Evolutionary conservation across 2,888 invertebrate genomes (phyloP), one percentile per base, ranked within the genome.

Genomic region (Drosophila flavopinicola): DNA sequence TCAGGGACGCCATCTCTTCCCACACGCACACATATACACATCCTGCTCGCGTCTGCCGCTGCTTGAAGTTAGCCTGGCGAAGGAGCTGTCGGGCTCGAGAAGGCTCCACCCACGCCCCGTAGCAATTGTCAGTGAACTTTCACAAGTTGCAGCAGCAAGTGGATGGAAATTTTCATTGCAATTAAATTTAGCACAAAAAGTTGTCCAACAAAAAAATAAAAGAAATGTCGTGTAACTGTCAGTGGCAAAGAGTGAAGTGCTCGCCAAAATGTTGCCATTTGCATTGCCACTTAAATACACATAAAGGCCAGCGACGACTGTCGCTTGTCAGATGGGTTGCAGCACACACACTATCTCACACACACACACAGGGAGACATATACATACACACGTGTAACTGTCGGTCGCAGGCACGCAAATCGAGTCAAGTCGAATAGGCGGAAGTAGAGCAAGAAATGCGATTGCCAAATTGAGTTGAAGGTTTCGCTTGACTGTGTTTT

Each of bases 341-440:
- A 25, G 27, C 9, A 39, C 49, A 49, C 24, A 39, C 58, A 33
- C 24, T 38, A 15, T 49, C 52, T 49, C 41, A 64, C 47, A 42
- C 29, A 44, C 37, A 49, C 30, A 42, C 41, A 38, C 25, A 35
- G 47, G 48, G 13, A 60, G 41, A 58, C 33, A 54, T 24, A 23
- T 24, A 41, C 38, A 27, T 35, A 49, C 35, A 35, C 10, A 41
- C 24, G 54, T 67, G 66, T 53, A 72, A 35, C 69, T 68, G 82
- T 74, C 59, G 75, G 67, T 64, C 59, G 87, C 59, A 66, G 79
- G 66, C 86, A 79, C 71, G 88, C 83, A 83, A 83, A 83, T 83
- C 88, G 88, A 84, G 83, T 83, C 87, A 83, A 83, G 85, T 87
- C 86, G 88, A 87, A 83, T 87, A 83, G 80, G 83, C 83, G 83